These are phyloP conservation scores for Calyptomena viridis DNA, from an alignment of 2,113 vertebrate genomes.

Conservation along the genomic window DNA sequence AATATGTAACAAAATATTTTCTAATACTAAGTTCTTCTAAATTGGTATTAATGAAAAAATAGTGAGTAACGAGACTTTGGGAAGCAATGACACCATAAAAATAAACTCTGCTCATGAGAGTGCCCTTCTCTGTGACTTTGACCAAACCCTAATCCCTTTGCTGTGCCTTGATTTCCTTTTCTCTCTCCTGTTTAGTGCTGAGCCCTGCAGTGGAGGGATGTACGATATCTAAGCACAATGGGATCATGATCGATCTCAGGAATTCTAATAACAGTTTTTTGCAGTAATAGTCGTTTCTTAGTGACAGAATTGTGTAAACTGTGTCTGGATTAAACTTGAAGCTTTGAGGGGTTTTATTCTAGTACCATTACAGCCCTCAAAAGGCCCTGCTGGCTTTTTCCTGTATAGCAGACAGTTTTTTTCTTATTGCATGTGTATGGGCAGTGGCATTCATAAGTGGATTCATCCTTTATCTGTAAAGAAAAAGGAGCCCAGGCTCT, in stretches of 20 bases:
- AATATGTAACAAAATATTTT: background rate
- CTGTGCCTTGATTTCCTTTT: background rate
- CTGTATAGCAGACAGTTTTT: background rate
- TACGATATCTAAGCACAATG: background rate
- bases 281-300: background rate
- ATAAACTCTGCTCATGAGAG: background rate
- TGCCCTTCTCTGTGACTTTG: background rate
- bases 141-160: background rate
- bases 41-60: background rate
- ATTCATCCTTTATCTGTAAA: background rate
- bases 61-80: background rate
- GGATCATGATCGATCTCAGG: background rate
- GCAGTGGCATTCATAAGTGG: background rate
- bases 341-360: fast-evolving
- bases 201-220: background rate
- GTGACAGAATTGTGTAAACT: background rate
- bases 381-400: background rate
- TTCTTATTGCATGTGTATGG: background rate
- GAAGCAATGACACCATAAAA: background rate
- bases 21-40: background rate
- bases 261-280: background rate
- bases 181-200: background rate
- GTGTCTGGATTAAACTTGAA: background rate
- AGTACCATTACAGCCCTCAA: background rate
- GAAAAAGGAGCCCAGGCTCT: background rate